Percentiles rank a stretch among this genome's conserved stretches.
phyloP scores from a whole-genome alignment of 1,140 invertebrate genomes.

The Drosophila lacteicornis region DNA sequence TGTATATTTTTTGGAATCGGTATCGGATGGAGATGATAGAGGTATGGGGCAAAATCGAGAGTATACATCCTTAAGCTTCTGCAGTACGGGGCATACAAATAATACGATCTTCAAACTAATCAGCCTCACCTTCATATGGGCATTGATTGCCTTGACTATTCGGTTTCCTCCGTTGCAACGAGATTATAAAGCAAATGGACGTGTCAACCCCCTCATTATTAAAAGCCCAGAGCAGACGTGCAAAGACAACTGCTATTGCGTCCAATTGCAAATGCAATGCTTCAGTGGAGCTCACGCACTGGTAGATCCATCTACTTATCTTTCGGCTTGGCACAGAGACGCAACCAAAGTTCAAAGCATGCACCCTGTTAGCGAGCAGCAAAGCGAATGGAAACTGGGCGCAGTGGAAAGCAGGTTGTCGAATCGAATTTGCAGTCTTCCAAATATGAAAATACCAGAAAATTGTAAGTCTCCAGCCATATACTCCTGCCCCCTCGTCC shows the following conservation, averaged over 20 bases:
- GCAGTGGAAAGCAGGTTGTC: slow-evolving; percentile 53
- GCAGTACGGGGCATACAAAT: too few species aligned
- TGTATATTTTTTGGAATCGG: too few species aligned
- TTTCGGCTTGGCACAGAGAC: neutral
- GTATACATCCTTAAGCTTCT: too few species aligned
- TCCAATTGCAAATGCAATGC: slow-evolving; percentile 48
- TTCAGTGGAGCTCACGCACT: slow-evolving; percentile 46
- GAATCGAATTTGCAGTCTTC: slow-evolving; percentile 63
- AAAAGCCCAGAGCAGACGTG: slow-evolving; percentile 51
- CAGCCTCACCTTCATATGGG: too few species aligned
- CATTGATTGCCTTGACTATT: neutral
- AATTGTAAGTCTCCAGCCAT: slow-evolving; percentile 14
- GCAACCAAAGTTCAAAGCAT: neutral
- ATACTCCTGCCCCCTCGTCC: neutral
- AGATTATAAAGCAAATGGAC: slow-evolving; percentile 17
- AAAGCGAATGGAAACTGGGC: slow-evolving; percentile 14
- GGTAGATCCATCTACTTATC: slow-evolving; percentile 33
- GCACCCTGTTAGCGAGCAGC: slow-evolving; percentile 12
- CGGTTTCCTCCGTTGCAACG: too few species aligned
- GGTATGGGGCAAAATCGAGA: too few species aligned
- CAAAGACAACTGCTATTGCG: slow-evolving; percentile 16
- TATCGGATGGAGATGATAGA: too few species aligned
- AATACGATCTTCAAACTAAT: too few species aligned
- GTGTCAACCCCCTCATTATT: slow-evolving; percentile 61
- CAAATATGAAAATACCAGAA: slow-evolving; percentile 60